These are phyloP conservation scores for Smittia sp. DNA, from an alignment of 2,888 invertebrate genomes.

Conservation along the genomic window DNA sequence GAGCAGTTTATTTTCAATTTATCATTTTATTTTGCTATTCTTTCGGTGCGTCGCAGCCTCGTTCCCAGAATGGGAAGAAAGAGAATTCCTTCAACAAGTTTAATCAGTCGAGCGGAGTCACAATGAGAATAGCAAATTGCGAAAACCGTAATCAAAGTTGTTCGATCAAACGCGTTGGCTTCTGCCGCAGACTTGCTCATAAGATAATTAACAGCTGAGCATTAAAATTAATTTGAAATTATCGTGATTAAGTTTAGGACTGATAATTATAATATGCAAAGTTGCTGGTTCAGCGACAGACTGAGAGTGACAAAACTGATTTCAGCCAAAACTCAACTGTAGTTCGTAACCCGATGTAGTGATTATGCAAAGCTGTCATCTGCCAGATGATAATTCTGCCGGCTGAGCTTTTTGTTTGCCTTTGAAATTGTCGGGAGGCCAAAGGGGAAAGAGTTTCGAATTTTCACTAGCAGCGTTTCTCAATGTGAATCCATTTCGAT, in stretches of 20 bases:
- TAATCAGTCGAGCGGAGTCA: background rate
- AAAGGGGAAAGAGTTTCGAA: no score
- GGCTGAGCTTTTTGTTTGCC: no score
- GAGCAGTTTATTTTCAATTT: background rate
- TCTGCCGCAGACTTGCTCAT: background rate
- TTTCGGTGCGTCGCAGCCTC: no score
- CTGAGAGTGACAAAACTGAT: background rate
- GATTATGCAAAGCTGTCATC: background rate
- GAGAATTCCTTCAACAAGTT: background rate
- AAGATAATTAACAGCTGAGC: background rate
- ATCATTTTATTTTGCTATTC: background rate
- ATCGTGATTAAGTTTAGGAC: background rate
- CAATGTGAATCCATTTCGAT: no score
- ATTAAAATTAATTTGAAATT: background rate
- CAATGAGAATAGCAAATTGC: background rate
- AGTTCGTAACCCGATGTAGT: background rate
- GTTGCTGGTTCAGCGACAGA: background rate
- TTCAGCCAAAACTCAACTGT: background rate
- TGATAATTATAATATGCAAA: background rate
- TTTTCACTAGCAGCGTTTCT: no score
- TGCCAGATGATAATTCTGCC: background rate
- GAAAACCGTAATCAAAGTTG: background rate
- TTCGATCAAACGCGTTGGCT: background rate
- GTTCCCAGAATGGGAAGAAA: background rate
- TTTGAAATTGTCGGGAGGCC: background rate